These are phyloP conservation scores for Polylopha cassiicola DNA, from an alignment of 2,888 invertebrate genomes.

Conservation along the genomic window DNA sequence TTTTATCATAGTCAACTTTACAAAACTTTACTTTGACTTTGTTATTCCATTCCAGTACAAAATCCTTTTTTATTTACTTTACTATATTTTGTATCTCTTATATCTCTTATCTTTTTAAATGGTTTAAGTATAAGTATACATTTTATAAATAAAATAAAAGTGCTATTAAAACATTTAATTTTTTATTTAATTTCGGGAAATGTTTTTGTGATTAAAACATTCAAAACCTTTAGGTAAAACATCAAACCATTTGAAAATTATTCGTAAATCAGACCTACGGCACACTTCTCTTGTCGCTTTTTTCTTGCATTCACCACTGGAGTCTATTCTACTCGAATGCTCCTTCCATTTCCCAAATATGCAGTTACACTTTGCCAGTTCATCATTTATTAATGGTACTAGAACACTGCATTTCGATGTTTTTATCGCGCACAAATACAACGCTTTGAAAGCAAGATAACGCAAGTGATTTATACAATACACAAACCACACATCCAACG, in stretches of 20 bases:
- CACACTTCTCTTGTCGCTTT: slow-evolving; percentile 53
- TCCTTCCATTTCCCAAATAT: slow-evolving; percentile 63
- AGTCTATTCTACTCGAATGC: slow-evolving; percentile 53
- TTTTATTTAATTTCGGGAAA: slow-evolving; percentile 21
- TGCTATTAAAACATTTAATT: slow-evolving; percentile 22
- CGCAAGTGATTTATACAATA: slow-evolving; percentile 70
- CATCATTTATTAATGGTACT: slow-evolving; percentile 46
- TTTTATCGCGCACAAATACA: slow-evolving; percentile 54
- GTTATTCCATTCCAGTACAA: no score
- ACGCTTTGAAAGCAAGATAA: slow-evolving; percentile 60
- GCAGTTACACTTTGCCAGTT: slow-evolving; percentile 62
- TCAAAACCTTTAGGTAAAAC: slow-evolving; percentile 52
- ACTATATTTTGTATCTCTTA: slow-evolving; percentile 8
- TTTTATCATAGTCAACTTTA: no score
- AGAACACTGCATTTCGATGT: slow-evolving; percentile 57
- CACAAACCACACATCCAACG: slow-evolving; percentile 43
- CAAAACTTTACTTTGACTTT: no score
- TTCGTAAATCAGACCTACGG: slow-evolving; percentile 49
- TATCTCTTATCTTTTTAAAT: slow-evolving; percentile 16
- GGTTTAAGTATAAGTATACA: slow-evolving; percentile 20
- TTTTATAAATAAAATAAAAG: slow-evolving; percentile 22
- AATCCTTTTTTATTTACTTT: slow-evolving; percentile 14
- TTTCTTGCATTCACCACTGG: slow-evolving; percentile 38
- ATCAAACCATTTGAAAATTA: slow-evolving; percentile 48
- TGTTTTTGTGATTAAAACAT: slow-evolving; percentile 47